Evolutionary conservation across 2,113 vertebrate genomes (phyloP).

Genomic region (Tachysurus fulvidraco): DNA sequence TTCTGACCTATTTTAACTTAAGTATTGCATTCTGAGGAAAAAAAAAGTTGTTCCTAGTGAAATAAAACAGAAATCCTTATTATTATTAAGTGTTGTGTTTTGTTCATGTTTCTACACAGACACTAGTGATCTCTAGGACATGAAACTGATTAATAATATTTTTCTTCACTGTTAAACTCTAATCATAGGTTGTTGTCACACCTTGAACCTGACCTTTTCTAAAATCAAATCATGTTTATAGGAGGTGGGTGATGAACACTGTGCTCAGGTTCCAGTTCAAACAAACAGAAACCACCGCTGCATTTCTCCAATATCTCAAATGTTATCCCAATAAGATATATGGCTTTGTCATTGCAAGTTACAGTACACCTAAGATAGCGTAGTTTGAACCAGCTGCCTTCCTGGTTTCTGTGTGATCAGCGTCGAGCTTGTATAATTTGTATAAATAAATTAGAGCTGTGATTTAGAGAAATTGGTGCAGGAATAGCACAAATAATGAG

Average conservation of each 20-base stretch:
- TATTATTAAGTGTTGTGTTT: too few relatives aligned
- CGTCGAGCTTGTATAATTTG: background rate
- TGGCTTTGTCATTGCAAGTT: background rate
- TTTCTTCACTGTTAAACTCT: background rate
- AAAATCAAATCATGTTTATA: slow-evolving; percentile 18
- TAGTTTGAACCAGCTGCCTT: background rate
- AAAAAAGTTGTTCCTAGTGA: background rate
- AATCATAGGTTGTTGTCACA: too few relatives aligned
- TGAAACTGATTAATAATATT: background rate
- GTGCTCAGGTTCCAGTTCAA: slow-evolving; percentile 7
- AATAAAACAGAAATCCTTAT: background rate
- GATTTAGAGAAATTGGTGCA: too few relatives aligned
- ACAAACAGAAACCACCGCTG: background rate
- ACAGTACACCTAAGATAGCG: background rate
- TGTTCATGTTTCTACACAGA: too few relatives aligned
- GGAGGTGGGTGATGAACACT: slow-evolving; percentile 25
- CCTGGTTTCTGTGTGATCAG: background rate
- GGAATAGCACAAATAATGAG: background rate
- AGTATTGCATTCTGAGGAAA: background rate
- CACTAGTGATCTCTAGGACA: background rate
- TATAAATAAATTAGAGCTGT: too few relatives aligned
- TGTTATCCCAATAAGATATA: background rate
- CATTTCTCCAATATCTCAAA: background rate
- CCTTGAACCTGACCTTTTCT: slow-evolving; percentile 34
- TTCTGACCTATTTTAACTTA: background rate